phyloP scores from a whole-genome alignment of 1,140 invertebrate species.

The Tetragonula clypearis region DNA sequence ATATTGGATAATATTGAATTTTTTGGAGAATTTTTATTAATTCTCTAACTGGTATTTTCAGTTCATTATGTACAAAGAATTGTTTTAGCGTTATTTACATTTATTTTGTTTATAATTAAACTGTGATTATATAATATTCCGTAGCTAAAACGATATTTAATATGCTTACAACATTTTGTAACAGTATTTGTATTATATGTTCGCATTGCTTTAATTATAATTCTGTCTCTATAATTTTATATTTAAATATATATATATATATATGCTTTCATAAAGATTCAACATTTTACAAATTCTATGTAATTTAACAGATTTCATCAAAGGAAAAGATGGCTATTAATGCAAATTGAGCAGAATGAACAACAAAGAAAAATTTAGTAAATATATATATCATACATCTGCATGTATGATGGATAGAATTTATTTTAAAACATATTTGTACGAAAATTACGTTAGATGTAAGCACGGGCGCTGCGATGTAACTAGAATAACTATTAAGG shows the following conservation, averaged over 20 bases:
- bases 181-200: not conserved
- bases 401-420: not conserved
- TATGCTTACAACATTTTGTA: not conserved
- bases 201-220: not conserved
- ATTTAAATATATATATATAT: constrained; percentile 16
- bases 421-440: not conserved
- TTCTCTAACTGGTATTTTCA: not conserved
- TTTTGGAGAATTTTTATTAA: too few relatives aligned
- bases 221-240: not conserved
- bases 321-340: not conserved
- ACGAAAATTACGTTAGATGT: not conserved
- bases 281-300: not conserved
- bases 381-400: constrained; percentile 5
- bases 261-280: not conserved
- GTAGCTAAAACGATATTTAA: not conserved
- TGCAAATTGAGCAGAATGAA: constrained; percentile 50
- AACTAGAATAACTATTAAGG: not conserved
- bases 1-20: not conserved
- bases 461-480: not conserved
- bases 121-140: not conserved
- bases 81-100: not conserved
- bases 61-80: not conserved
- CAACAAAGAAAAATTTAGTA: constrained; percentile 34
- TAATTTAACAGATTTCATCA: not conserved
- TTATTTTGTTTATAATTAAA: not conserved